Evolutionary conservation across 2,797 vertebrate genomes (phyloP), one percentile per base, ranked within the genome.

Genomic region (Gallinago solitaria): DNA sequence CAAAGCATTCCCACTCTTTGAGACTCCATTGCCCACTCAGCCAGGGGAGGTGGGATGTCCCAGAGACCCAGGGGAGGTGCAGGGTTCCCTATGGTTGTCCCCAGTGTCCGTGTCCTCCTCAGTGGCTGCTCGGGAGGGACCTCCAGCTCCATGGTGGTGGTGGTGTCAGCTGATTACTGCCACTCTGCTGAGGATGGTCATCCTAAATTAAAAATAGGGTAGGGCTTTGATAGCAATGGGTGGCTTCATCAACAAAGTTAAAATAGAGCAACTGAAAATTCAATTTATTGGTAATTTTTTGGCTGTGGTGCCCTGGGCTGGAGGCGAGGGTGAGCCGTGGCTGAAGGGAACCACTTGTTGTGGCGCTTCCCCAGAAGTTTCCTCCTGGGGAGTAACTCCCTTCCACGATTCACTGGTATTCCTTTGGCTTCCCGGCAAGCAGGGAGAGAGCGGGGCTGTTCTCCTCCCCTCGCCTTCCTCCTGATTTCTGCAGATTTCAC

Each of bases 261-360:
- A 54, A 28, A 35, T 0, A 48, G 28, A 37, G 15, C 12, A 53
- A 20, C 12, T 3, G 15, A 4, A 71, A 47, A 53, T 9, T 1
- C 1, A 16, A 10, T 5, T 9, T 9, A 1, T 4, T 21, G 11
- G 6, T 21, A 9, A 2, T 10, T 57, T 71, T 35, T 25, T 1
- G 7, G 48, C 39, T 6, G 10, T 8, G 15, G 47, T 43, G 43
- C 16, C 45, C 37, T 7, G 35, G 47, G 64, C 76, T 54, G 75
- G 48, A 39, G 57, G 7, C 0, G 0, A 20, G 24, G 43, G 14
- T 6, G 16, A 12, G 51, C 7, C 6, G 47, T 0, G 20, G 18
- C 14, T n/a, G 3, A 50, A 15, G 30, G 0, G 1, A 74, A 17
- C 30, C 82, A 89, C 91, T 68, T 93, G 88, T 89, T 45, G 70